Conservation (phyloP, 2,797 vertebrate species). For the Melanotaenia nigrans region DNA sequence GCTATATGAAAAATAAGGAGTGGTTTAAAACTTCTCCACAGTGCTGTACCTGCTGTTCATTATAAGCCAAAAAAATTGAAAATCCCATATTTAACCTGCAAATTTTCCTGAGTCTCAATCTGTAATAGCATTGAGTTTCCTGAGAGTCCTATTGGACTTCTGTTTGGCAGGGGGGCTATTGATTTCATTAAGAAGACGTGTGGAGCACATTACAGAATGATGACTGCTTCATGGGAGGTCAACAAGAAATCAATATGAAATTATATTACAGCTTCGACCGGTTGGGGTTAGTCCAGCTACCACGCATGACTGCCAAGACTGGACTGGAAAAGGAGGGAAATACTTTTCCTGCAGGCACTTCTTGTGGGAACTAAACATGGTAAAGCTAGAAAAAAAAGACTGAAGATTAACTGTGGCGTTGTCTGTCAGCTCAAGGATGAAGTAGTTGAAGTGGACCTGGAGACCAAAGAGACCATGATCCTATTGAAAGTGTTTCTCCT, state of each 20-base stretch:
- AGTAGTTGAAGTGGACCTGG: conserved; percentile 29
- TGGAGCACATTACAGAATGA: conserved; percentile 87
- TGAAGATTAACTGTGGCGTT: conserved; percentile 52
- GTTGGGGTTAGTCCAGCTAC: conserved; percentile 66
- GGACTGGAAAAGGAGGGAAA: conserved; percentile 47
- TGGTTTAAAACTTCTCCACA: not conserved
- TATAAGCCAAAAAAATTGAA: conserved; percentile 32
- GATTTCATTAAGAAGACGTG: conserved; percentile 87
- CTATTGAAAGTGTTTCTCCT: conserved; percentile 16
- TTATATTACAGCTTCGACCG: conserved; percentile 81
- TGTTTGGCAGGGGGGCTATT: conserved; percentile 78
- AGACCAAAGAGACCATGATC: conserved; percentile 28
- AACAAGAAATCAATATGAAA: conserved; percentile 90
- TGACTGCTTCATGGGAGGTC: conserved; percentile 87
- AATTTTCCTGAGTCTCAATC: conserved; percentile 50
- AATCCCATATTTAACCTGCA: conserved; percentile 54
- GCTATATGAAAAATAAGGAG: not conserved
- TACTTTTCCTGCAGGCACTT: conserved; percentile 62
- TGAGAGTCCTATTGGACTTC: conserved; percentile 72
- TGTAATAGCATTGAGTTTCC: conserved; percentile 71
- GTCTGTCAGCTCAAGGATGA: conserved; percentile 38
- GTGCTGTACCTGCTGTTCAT: conserved; percentile 31
- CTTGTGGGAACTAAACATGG: conserved; percentile 44
- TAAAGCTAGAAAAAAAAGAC: conserved; percentile 31
- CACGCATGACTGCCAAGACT: conserved; percentile 55